Base-by-base conservation (phyloP, 2,797 vertebrate genomes). In the Aphelocoma californica region DNA sequence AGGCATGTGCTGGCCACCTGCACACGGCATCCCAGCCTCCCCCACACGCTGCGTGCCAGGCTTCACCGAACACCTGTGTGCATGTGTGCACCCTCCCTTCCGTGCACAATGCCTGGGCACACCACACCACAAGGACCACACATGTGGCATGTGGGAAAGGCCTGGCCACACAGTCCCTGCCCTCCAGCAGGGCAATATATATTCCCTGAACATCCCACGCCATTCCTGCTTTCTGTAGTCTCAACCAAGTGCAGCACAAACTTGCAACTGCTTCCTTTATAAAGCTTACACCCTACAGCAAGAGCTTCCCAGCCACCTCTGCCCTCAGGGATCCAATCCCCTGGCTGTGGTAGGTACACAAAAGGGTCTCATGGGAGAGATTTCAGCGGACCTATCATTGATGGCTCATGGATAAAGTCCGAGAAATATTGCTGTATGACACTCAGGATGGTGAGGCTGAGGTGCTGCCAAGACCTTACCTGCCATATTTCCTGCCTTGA, bases 41-140 rank as follows among this genome's bases (percentile, higher is more conserved):
- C 45, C 14, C 6, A 2, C 10, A 3, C 0, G 0, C 78, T 25
- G 34, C 3, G 0, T 1, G 28, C 56, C 1, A 3, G 62, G 7
- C 12, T 53, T 79, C 62, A 54, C 20, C 3, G 0, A 47, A 60
- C 56, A 50, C 38, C 66, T 44, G 18, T 3, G 1, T 24, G 42
- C n/a, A 4, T 9, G 29, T 3, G 1, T 1, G 3, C 40, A 12
- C 6, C 19, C 32, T 29, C 15, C 45, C 34, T 19, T 21, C 67
- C 0, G 0, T 17, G 28, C 50, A 26, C 5, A 0, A 2, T 4
- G 23, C n/a, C 42, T 3, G 3, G 40, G 32, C 60, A 70, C n/a
- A 36, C 19, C 66, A 24, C 58, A n/a, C 36, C 72, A 36, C 0
- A 0, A 60, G 47, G 60, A 70, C 53, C 53, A 83, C 2, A 5